Conservation (phyloP, 1,140 invertebrate species). For the Hesperophylax magnus region DNA sequence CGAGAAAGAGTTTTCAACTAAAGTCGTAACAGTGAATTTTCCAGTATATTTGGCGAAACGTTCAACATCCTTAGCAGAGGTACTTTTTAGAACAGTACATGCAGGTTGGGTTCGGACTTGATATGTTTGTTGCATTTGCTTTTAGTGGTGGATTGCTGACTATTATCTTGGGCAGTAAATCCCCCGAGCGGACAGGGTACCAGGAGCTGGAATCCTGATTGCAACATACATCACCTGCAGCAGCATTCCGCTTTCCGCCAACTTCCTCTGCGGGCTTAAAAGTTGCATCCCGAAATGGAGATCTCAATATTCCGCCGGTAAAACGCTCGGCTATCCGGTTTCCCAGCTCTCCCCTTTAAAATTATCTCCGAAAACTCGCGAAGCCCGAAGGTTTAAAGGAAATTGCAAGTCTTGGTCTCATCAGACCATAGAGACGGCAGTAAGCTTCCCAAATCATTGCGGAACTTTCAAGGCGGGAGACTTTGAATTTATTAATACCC, state of each 20-base stretch:
- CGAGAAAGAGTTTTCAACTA: too few species aligned
- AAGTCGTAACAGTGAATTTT: too few species aligned
- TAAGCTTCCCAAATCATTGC: conserved; percentile 13
- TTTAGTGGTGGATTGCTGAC: conserved; percentile 34
- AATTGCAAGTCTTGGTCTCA: conserved; percentile 1
- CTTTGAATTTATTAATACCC: conserved; percentile 11
- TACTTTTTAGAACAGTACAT: too few species aligned
- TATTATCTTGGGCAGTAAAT: conserved; percentile 41
- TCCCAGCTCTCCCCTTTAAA: background rate
- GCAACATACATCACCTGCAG: conserved; percentile 35
- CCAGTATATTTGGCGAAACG: too few species aligned
- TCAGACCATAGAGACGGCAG: background rate
- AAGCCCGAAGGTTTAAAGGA: conserved; percentile 2
- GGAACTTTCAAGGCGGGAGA: background rate
- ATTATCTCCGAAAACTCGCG: background rate
- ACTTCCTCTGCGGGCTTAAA: conserved; percentile 34
- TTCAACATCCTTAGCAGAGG: too few species aligned
- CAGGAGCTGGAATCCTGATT: conserved; percentile 34
- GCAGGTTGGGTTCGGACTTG: too few species aligned
- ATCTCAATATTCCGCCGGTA: conserved; percentile 31
- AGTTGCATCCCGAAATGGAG: conserved; percentile 29
- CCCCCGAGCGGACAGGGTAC: conserved; percentile 11
- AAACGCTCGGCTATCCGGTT: conserved; percentile 4
- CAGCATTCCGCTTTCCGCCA: conserved; percentile 21
- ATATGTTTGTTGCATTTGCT: conserved; percentile 12